A percentile compares a stretch with the other conserved stretches of the same genome.
Evolutionary conservation across 2,888 invertebrate genomes (phyloP).

Genomic region (Cosmorhoe ocellata): DNA sequence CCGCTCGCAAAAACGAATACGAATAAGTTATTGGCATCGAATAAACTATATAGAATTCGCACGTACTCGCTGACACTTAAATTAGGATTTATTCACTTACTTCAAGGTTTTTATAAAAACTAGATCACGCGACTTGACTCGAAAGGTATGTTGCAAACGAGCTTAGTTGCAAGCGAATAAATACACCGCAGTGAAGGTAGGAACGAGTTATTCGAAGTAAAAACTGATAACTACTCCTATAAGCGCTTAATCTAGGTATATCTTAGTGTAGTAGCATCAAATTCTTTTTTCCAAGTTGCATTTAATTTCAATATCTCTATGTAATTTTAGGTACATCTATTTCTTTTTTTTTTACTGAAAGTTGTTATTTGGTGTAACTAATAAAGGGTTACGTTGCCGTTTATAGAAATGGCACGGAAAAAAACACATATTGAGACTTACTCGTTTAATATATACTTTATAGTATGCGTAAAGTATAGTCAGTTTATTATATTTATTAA

Average conservation of each 20-base stretch:
- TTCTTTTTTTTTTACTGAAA: no score
- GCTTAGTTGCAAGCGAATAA: constrained; percentile 34
- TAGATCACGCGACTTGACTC: constrained; percentile 38
- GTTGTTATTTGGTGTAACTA: no score
- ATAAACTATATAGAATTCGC: constrained; percentile 57
- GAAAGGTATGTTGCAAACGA: constrained; percentile 34
- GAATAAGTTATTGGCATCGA: constrained; percentile 54
- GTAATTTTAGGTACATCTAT: no score
- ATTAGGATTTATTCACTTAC: constrained; percentile 53
- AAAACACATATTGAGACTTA: no score
- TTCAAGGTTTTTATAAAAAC: constrained; percentile 48
- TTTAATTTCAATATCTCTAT: no score
- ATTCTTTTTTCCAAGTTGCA: background rate
- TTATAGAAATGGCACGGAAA: no score
- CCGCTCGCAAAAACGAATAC: constrained; percentile 58
- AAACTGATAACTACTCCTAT: constrained; percentile 28
- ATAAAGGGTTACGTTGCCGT: no score
- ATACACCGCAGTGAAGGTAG: constrained; percentile 15
- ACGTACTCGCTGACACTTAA: constrained; percentile 57
- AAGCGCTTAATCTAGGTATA: constrained; percentile 35
- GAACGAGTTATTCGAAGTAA: constrained; percentile 30
- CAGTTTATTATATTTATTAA: no score
- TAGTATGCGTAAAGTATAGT: no score
- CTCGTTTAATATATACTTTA: no score
- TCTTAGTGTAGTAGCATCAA: constrained; percentile 17